phyloP scores from a whole-genome alignment of 92 coral and sea anemone genomes.

The Bergia sp. region DNA sequence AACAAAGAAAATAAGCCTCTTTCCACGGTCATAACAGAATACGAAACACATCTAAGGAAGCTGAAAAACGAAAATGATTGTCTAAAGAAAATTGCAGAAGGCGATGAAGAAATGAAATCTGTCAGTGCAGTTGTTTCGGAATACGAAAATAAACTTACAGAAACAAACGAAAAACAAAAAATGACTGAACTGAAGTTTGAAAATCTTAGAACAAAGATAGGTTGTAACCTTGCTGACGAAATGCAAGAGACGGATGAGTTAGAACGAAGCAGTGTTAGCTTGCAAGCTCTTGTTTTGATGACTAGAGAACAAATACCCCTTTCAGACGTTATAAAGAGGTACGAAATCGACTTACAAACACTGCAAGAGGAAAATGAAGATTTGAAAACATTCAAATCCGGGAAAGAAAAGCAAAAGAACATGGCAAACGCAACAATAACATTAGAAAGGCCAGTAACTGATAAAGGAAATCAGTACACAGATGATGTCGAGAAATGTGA shows the following conservation, averaged over 20 bases:
- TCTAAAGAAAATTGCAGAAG: conserved; percentile 15
- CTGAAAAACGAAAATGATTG: conserved; percentile 45
- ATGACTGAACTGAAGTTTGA: conserved; percentile 40
- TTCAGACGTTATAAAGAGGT: neutral
- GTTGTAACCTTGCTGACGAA: conserved; percentile 55
- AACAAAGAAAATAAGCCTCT: conserved; percentile 28
- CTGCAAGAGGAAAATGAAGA: neutral
- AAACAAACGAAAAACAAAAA: conserved; percentile 52
- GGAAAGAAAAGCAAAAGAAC: neutral
- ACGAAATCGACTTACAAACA: neutral
- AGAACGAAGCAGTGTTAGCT: neutral
- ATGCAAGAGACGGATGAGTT: conserved; percentile 33
- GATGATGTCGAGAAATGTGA: neutral
- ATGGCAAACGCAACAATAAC: neutral
- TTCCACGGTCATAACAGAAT: conserved; percentile 40
- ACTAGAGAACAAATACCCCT: neutral
- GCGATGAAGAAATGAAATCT: conserved; percentile 40
- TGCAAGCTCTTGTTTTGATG: conserved; percentile 7
- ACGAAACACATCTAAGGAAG: conserved; percentile 57
- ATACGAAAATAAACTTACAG: conserved; percentile 53
- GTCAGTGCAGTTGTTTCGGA: conserved; percentile 31
- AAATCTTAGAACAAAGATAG: conserved; percentile 45
- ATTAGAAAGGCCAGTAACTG: neutral
- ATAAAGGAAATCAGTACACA: neutral
- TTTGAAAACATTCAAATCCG: neutral